Evolutionary conservation across 92 coral and sea anemone species (phyloP).

Genomic region (Parazoanthus swiftii): DNA sequence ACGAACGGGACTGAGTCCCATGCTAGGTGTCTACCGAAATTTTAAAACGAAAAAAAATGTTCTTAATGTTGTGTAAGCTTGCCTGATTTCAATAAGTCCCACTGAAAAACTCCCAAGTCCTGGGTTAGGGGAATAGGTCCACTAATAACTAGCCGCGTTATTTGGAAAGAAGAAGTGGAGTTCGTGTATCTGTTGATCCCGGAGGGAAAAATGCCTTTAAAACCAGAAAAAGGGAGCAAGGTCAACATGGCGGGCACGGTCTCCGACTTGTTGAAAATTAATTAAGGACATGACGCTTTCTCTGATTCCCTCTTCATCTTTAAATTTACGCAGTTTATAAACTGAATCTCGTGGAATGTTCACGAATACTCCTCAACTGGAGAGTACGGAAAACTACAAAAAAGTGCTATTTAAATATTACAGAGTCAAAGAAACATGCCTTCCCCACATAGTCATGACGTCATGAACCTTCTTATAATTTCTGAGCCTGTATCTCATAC

Average conservation of each 20-base stretch:
- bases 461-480: no score
- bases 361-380: background rate
- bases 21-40: no score
- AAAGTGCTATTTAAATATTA: background rate
- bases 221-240: no score
- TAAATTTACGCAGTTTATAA: background rate
- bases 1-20: no score
- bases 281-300: background rate
- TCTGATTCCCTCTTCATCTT: conserved; percentile 26
- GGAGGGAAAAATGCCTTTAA: no score
- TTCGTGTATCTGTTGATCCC: no score
- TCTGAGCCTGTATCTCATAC: no score
- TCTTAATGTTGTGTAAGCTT: background rate
- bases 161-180: no score
- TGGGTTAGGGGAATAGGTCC: no score
- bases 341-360: background rate
- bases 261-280: background rate
- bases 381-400: background rate
- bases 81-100: background rate
- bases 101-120: background rate
- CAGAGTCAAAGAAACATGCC: conserved; percentile 3
- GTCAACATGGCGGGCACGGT: no score
- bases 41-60: no score
- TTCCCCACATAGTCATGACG: background rate
- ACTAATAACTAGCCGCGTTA: no score